Percentiles rank a stretch among this genome's conserved stretches.
phyloP scores from a whole-genome alignment of 2,797 vertebrate species.

The Pampus argenteus region DNA sequence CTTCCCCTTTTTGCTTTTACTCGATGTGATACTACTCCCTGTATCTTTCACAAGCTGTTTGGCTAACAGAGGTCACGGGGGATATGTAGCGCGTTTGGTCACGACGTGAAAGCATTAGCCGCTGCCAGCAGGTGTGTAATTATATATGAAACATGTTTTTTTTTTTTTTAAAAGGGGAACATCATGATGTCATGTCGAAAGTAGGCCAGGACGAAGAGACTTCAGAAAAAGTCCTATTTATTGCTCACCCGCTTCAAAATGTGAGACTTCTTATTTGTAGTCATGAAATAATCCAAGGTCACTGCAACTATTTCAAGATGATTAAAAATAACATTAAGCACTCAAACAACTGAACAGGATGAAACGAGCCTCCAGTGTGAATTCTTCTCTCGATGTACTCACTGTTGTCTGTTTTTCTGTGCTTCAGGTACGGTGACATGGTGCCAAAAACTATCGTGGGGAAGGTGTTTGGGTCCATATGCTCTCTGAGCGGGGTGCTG shows the following conservation, averaged over 20 bases:
- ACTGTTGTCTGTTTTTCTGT: conserved; percentile 56
- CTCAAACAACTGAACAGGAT: conserved; percentile 32
- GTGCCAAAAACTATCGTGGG: conserved; percentile 97
- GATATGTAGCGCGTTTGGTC: conserved; percentile 72
- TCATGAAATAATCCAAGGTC: conserved; percentile 66
- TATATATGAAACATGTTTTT: conserved; percentile 77
- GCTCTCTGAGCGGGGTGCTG: conserved; percentile 95
- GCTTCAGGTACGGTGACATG: conserved; percentile 95
- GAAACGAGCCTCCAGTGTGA: conserved; percentile 27
- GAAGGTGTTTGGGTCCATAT: conserved; percentile 97
- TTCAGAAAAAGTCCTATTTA: conserved; percentile 78
- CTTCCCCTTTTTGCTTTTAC: conserved; percentile 49
- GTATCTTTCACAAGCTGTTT: conserved; percentile 76
- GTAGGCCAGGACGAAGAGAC: conserved; percentile 67
- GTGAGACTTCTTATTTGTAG: conserved; percentile 70
- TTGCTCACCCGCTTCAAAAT: conserved; percentile 70
- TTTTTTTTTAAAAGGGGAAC: conserved; percentile 66
- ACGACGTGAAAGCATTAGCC: conserved; percentile 70
- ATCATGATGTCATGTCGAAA: conserved; percentile 60
- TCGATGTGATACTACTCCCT: conserved; percentile 55
- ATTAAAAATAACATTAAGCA: conserved; percentile 69
- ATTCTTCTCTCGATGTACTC: conserved; percentile 34
- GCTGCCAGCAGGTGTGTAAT: conserved; percentile 79
- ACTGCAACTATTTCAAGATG: conserved; percentile 72
- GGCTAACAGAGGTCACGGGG: conserved; percentile 71